Evolutionary conservation across 2,888 invertebrate genomes (phyloP).

Genomic region (Chymomyza procnemis): DNA sequence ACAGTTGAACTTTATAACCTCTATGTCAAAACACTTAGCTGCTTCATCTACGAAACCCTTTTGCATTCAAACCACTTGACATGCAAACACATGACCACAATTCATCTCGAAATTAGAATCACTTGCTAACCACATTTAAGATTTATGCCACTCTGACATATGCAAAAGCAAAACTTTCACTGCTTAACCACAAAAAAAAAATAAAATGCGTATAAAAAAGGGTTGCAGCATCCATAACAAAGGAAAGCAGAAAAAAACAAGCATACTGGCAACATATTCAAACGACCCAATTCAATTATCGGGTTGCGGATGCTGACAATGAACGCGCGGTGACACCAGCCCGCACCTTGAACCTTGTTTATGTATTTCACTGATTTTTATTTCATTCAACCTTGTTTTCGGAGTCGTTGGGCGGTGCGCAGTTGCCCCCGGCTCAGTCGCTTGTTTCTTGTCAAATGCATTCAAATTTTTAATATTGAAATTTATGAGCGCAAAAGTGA

Average conservation of each 20-base stretch:
- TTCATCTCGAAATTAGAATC: constrained; percentile 35
- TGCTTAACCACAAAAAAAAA: not conserved
- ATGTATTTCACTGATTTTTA: constrained; percentile 59
- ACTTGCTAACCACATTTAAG: constrained; percentile 20
- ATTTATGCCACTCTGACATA: constrained; percentile 48
- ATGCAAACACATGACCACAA: constrained; percentile 36
- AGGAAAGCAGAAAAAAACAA: not conserved
- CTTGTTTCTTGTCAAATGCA: constrained; percentile 67
- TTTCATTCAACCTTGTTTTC: constrained; percentile 64
- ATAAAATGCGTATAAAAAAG: constrained; percentile 41
- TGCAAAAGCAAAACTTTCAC: constrained; percentile 53
- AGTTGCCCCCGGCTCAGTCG: constrained; percentile 20
- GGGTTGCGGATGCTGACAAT: constrained; percentile 13
- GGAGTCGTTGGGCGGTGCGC: not conserved
- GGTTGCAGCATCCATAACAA: constrained; percentile 32
- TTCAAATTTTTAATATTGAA: constrained; percentile 73
- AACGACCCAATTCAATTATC: constrained; percentile 60
- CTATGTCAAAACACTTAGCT: constrained; percentile 21
- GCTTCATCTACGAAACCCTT: not conserved
- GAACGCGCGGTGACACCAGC: constrained; percentile 21
- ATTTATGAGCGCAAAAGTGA: constrained; percentile 71
- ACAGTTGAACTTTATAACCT: constrained; percentile 29
- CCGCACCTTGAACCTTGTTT: constrained; percentile 66
- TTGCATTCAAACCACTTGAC: not conserved
- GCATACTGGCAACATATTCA: not conserved